Conservation (phyloP, 2,113 vertebrate species). For the Leptobrachium leishanense region DNA sequence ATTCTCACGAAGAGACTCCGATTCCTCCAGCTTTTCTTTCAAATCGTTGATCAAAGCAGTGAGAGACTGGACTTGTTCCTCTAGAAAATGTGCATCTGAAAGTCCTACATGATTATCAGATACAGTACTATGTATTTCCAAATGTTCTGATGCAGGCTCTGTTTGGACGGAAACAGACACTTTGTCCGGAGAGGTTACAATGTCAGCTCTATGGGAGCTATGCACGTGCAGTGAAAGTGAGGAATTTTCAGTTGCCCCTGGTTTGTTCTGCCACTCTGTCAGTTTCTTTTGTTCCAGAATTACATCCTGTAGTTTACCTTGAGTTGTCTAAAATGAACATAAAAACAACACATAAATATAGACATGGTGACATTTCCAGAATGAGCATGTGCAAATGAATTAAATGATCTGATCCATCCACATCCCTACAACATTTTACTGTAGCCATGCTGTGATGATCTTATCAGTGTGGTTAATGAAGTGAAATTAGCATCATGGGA, state of each 20-base stretch:
- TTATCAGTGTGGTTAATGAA: too few relatives aligned
- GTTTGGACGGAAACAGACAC: neutral
- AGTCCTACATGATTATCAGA: slow-evolving; percentile 9
- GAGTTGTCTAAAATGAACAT: slow-evolving; percentile 56
- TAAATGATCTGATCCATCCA: too few relatives aligned
- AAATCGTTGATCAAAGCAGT: slow-evolving; percentile 56
- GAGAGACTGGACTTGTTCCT: slow-evolving; percentile 48
- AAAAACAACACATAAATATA: neutral
- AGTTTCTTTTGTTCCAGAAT: slow-evolving; percentile 52
- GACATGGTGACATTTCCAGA: too few relatives aligned
- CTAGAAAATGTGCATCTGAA: slow-evolving; percentile 34
- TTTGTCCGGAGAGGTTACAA: slow-evolving; percentile 47
- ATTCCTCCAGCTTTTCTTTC: slow-evolving; percentile 51
- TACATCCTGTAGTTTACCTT: slow-evolving; percentile 57
- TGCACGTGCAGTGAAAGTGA: slow-evolving; percentile 50
- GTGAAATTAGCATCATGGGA: too few relatives aligned
- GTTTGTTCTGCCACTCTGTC: slow-evolving; percentile 47
- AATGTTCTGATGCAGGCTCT: neutral
- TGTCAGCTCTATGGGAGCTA: slow-evolving; percentile 55
- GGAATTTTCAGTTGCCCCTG: slow-evolving; percentile 47
- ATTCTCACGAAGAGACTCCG: slow-evolving; percentile 53
- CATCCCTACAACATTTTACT: too few relatives aligned
- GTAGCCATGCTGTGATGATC: too few relatives aligned
- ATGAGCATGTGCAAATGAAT: too few relatives aligned
- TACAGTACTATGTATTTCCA: neutral